A percentile compares a stretch with the other conserved stretches of the same genome.
These are phyloP conservation scores for Platorchestia sp. DNA, from an alignment of 1,140 invertebrate genomes.

Conservation along the genomic window DNA sequence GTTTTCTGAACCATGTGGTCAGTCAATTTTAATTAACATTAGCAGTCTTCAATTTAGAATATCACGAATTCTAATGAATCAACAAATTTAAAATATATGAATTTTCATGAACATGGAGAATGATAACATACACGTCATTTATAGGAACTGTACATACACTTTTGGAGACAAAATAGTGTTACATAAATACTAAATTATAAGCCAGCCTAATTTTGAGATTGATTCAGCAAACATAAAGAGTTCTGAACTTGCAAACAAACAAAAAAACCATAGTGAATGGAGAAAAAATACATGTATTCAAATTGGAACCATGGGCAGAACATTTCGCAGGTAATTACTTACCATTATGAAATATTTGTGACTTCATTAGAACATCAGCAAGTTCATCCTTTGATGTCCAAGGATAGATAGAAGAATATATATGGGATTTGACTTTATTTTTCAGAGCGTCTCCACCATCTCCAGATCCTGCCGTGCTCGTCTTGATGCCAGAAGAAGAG, in stretches of 20 bases:
- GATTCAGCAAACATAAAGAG: too few species aligned
- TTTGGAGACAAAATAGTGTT: too few species aligned
- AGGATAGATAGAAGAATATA: conserved; percentile 33
- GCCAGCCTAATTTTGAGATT: too few species aligned
- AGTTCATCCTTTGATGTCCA: neutral
- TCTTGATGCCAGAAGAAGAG: neutral
- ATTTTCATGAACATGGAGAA: neutral
- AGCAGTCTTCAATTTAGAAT: neutral
- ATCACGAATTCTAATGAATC: neutral
- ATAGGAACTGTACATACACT: too few species aligned
- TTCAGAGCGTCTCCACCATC: neutral
- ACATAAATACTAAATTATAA: too few species aligned
- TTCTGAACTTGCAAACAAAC: too few species aligned
- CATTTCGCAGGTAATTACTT: neutral
- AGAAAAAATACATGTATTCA: neutral
- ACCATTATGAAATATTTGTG: conserved; percentile 14
- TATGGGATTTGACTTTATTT: conserved; percentile 55
- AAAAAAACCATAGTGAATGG: neutral
- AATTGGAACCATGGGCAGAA: neutral
- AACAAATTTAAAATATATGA: neutral
- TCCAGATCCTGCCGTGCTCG: neutral
- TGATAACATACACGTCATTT: neutral
- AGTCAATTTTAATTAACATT: neutral
- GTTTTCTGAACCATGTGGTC: neutral
- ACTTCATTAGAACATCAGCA: neutral